Evolutionary conservation across 1,140 invertebrate genomes (phyloP).

Genomic region (Drosophila pallidifrons): DNA sequence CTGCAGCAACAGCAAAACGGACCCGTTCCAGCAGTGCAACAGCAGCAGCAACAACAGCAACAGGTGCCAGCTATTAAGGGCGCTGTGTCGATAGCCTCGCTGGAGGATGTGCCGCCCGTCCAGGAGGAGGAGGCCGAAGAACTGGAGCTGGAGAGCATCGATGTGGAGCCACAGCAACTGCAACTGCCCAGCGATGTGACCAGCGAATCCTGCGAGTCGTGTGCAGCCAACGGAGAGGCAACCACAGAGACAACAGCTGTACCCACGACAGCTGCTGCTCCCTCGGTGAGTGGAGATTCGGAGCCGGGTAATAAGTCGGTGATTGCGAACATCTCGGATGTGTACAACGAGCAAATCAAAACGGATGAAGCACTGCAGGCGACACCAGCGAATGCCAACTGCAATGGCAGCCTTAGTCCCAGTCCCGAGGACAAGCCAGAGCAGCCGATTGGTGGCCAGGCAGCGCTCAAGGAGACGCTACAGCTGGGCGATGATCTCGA

Average conservation of each 20-base stretch:
- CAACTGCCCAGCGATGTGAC: conserved; percentile 2
- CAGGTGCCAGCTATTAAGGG: conserved; percentile 49
- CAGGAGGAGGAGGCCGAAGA: conserved; percentile 70
- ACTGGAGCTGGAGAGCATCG: conserved; percentile 44
- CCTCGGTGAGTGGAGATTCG: background rate
- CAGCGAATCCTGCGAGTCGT: conserved; percentile 63
- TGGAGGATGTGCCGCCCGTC: conserved; percentile 78
- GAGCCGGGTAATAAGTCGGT: conserved; percentile 61
- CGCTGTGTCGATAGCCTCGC: conserved; percentile 70
- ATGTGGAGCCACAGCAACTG: conserved; percentile 28
- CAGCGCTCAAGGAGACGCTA: conserved; percentile 67
- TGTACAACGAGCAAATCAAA: conserved; percentile 84
- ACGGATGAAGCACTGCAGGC: conserved; percentile 65
- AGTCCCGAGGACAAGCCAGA: conserved; percentile 24
- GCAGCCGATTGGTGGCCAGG: conserved; percentile 42
- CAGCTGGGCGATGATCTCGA: conserved; percentile 78
- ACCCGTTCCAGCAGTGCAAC: conserved; percentile 60
- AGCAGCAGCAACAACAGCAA: conserved; percentile 48
- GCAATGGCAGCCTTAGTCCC: conserved; percentile 78
- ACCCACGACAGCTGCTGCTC: background rate
- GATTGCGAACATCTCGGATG: conserved; percentile 83
- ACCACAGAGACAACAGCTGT: background rate
- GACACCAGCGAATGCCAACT: conserved; percentile 44
- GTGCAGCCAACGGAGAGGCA: conserved; percentile 24
- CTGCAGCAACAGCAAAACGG: conserved; percentile 84